A percentile compares a stretch with the other conserved stretches of the same genome.
Conservation (phyloP, 1,140 invertebrate species). For the Leptinotarsa defecta region DNA sequence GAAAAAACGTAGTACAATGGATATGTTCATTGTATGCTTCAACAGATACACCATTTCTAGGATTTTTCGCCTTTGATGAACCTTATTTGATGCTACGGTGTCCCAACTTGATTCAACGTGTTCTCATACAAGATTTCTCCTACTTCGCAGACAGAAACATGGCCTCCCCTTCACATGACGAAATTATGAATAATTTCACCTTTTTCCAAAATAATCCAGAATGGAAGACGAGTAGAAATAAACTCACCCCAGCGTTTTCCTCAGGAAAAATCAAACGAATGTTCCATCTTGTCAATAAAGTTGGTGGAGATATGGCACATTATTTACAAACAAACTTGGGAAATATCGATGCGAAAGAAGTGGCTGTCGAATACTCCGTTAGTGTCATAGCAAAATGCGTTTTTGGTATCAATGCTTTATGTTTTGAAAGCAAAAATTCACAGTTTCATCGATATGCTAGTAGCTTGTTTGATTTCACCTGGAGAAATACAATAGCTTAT, state of each 20-base stretch:
- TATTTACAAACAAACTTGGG: slow-evolving; percentile 37
- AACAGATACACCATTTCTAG: slow-evolving; percentile 44
- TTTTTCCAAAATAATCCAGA: slow-evolving; percentile 52
- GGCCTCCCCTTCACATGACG: slow-evolving; percentile 21
- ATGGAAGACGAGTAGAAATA: slow-evolving; percentile 60
- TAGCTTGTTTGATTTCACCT: slow-evolving; percentile 37
- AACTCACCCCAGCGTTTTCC: slow-evolving; percentile 62
- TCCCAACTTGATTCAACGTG: slow-evolving; percentile 61
- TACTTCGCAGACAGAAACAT: slow-evolving; percentile 58
- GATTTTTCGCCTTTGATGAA: slow-evolving; percentile 51
- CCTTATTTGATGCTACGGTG: slow-evolving; percentile 55
- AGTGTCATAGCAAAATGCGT: slow-evolving; percentile 59
- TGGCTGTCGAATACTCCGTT: slow-evolving; percentile 56
- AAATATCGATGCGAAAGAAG: slow-evolving; percentile 45
- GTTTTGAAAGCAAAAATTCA: slow-evolving; percentile 55
- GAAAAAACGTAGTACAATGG: slow-evolving; percentile 38
- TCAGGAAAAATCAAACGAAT: slow-evolving; percentile 59
- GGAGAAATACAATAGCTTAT: slow-evolving; percentile 28
- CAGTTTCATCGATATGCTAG: slow-evolving; percentile 49
- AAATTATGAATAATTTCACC: slow-evolving; percentile 34
- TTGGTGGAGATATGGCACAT: slow-evolving; percentile 33
- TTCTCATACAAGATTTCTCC: slow-evolving; percentile 63
- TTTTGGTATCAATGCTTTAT: slow-evolving; percentile 58
- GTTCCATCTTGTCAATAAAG: slow-evolving; percentile 45
- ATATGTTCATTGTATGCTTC: slow-evolving; percentile 46